A percentile compares a stretch with the other conserved stretches of the same genome.
Conservation (phyloP, 1,140 invertebrate genomes). For the Drosophila kepulauana region DNA sequence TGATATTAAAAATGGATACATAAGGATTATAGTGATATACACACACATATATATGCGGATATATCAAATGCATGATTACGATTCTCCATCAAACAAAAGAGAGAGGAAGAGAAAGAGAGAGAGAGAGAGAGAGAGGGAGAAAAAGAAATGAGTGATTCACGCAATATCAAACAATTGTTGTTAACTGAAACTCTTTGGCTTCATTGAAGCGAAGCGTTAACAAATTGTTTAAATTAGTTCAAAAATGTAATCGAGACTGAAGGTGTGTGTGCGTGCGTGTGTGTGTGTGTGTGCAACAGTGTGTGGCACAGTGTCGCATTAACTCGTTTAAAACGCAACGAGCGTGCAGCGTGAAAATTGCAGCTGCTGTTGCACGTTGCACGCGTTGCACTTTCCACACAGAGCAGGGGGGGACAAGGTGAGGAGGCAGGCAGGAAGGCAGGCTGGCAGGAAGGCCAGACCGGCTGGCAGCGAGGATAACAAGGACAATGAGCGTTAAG, state of each 20-base stretch:
- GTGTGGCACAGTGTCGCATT: slow-evolving; percentile 45
- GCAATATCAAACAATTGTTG: background rate
- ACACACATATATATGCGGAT: background rate
- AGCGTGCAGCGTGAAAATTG: slow-evolving; percentile 74
- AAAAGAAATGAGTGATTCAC: background rate
- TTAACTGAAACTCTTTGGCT: background rate
- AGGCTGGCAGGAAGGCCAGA: slow-evolving; percentile 1
- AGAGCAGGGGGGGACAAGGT: slow-evolving; percentile 3
- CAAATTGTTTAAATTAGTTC: slow-evolving; percentile 39
- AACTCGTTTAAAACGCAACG: slow-evolving; percentile 71
- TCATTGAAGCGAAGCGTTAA: slow-evolving; percentile 5
- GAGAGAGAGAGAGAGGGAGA: background rate
- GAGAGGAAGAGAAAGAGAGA: background rate
- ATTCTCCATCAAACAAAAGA: background rate
- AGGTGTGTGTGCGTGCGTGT: slow-evolving; percentile 5
- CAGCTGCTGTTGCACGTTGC: slow-evolving; percentile 62
- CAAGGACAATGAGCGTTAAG: slow-evolving; percentile 50
- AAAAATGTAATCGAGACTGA: slow-evolving; percentile 25
- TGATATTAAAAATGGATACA: slow-evolving; percentile 1
- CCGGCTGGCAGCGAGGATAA: slow-evolving; percentile 31
- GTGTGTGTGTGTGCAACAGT: slow-evolving; percentile 16
- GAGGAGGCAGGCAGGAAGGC: background rate
- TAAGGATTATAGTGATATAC: background rate
- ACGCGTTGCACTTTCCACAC: slow-evolving; percentile 26
- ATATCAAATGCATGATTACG: background rate